Conservation (phyloP, 2,888 invertebrate genomes). For the Germaria angustata region DNA sequence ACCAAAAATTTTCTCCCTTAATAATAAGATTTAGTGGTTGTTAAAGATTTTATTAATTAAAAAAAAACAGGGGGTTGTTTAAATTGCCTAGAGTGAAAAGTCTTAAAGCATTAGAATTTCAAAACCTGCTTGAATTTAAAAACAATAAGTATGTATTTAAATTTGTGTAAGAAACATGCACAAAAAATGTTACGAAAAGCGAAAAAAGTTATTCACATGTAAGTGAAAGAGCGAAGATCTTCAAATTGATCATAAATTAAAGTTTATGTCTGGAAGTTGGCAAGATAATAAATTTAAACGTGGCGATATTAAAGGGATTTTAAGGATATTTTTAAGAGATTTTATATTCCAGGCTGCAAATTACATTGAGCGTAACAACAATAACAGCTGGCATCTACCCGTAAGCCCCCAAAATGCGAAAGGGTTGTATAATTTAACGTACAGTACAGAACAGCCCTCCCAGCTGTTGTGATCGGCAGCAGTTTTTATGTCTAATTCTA, state of each 20-base stretch:
- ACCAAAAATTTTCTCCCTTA: background rate
- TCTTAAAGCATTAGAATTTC: background rate
- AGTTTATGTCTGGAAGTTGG: background rate
- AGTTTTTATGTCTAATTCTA: background rate
- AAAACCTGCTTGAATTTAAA: slow-evolving; percentile 24
- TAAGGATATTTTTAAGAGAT: slow-evolving; percentile 6
- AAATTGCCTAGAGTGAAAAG: background rate
- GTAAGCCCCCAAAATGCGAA: background rate
- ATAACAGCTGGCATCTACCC: slow-evolving; percentile 24
- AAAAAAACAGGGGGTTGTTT: background rate
- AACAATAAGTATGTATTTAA: background rate
- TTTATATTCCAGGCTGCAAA: background rate
- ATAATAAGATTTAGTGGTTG: slow-evolving; percentile 17
- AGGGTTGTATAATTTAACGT: slow-evolving; percentile 13
- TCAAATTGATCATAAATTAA: slow-evolving; percentile 15
- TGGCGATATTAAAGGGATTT: background rate
- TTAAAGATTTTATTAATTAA: background rate
- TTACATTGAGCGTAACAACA: background rate
- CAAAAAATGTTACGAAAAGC: no score
- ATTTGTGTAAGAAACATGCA: no score
- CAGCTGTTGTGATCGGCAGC: slow-evolving; percentile 25
- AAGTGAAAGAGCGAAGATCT: background rate
- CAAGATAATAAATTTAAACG: background rate
- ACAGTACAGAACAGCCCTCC: background rate
- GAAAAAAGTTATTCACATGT: background rate